These are phyloP conservation scores for Tenthredo distinguenda DNA, from an alignment of 2,888 invertebrate genomes.

Conservation along the genomic window DNA sequence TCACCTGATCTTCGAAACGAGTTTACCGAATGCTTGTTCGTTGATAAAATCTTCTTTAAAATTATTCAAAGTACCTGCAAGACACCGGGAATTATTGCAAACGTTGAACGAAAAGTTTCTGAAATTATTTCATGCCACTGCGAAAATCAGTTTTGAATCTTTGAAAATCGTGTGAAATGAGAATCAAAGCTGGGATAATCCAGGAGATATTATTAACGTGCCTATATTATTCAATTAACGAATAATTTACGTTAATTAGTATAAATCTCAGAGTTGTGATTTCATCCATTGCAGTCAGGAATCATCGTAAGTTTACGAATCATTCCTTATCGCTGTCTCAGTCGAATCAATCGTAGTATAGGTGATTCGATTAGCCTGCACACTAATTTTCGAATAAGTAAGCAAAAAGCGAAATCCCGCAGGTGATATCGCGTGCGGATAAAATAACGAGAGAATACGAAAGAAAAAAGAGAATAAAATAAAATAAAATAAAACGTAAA, in stretches of 20 bases:
- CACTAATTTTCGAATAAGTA: slow-evolving; percentile 7
- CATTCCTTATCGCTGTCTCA: not conserved
- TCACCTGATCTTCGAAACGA: too few relatives aligned
- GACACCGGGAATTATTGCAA: too few relatives aligned
- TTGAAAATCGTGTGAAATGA: not conserved
- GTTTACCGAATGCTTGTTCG: not conserved
- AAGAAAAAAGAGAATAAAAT: not conserved
- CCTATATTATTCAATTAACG: not conserved
- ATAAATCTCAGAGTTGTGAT: not conserved
- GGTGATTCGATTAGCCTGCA: not conserved
- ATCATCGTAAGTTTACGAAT: not conserved
- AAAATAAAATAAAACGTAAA: not conserved
- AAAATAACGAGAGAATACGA: not conserved
- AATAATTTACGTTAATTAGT: not conserved
- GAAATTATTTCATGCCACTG: too few relatives aligned
- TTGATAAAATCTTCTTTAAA: too few relatives aligned
- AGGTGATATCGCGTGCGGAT: not conserved
- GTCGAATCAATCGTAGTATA: not conserved
- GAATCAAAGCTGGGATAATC: not conserved
- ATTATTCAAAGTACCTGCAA: too few relatives aligned
- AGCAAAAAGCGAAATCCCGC: not conserved
- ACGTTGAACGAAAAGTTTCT: too few relatives aligned
- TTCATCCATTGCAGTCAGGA: not conserved
- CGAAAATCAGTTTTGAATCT: not conserved
- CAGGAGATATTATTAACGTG: not conserved